Conservation (phyloP, 2,888 invertebrate species). For the Cosmorhoe ocellata region DNA sequence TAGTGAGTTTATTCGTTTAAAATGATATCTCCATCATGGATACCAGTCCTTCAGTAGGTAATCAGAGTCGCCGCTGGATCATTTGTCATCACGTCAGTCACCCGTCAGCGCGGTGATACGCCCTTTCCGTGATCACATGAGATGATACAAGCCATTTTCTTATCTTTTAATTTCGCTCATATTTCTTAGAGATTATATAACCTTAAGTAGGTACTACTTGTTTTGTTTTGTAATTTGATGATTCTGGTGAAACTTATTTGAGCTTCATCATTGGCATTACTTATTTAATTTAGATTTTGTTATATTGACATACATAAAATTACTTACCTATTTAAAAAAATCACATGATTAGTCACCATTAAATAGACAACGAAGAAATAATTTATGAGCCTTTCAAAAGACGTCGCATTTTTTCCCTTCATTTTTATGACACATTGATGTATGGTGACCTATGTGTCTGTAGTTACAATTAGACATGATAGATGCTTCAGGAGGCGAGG, state of each 20-base stretch:
- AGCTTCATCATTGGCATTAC: too few species aligned
- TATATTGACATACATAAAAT: too few species aligned
- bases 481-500: slow-evolving; percentile 32
- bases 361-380: slow-evolving; percentile 6
- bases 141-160: slow-evolving; percentile 20
- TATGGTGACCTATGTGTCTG: slow-evolving; percentile 3
- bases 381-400: neutral
- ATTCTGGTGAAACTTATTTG: too few species aligned
- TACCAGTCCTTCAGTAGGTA: slow-evolving; percentile 33
- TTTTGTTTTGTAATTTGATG: too few species aligned
- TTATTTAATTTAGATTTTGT: too few species aligned
- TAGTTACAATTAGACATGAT: slow-evolving; percentile 21
- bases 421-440: slow-evolving; percentile 20
- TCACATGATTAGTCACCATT: slow-evolving; percentile 3
- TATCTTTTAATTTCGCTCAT: neutral
- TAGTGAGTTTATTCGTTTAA: slow-evolving; percentile 6
- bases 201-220: too few species aligned
- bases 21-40: slow-evolving; percentile 23
- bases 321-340: too few species aligned
- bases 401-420: slow-evolving; percentile 10
- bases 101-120: slow-evolving; percentile 65
- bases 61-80: slow-evolving; percentile 52
- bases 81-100: slow-evolving; percentile 74
- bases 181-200: neutral
- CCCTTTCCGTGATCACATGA: slow-evolving; percentile 62